Conservation (phyloP, 2,888 invertebrate species). For the Lasioglossum zephyrum region DNA sequence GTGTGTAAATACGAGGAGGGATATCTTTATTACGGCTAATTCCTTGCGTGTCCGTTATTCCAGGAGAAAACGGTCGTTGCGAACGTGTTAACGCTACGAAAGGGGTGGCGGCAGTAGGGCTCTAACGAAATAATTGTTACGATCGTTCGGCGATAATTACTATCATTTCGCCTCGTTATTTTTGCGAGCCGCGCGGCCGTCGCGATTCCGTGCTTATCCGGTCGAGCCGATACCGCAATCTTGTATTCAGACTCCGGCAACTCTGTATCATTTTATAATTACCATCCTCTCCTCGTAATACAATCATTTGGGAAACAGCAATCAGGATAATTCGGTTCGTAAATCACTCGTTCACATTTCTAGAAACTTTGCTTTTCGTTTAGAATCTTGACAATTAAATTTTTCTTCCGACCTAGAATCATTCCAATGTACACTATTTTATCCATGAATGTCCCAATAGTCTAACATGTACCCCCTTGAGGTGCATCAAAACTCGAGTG, state of each 20-base stretch:
- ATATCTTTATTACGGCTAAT: constrained; percentile 47
- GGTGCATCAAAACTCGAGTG: no score
- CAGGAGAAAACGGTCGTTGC: constrained; percentile 11
- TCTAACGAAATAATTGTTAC: constrained; percentile 34
- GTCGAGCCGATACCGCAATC: not conserved
- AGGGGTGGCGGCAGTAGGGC: not conserved
- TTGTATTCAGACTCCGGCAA: not conserved
- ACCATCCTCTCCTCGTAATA: not conserved
- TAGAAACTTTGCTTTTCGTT: no score
- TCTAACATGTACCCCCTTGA: no score
- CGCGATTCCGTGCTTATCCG: not conserved
- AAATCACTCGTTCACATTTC: not conserved
- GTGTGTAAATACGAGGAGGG: constrained; percentile 28
- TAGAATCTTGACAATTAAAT: no score
- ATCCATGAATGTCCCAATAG: no score
- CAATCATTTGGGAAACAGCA: not conserved
- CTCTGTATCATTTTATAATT: not conserved
- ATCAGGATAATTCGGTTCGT: not conserved
- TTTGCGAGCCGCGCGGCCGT: not conserved
- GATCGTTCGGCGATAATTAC: constrained; percentile 32
- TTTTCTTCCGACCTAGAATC: no score
- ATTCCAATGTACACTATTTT: no score
- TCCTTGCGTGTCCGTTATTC: constrained; percentile 38
- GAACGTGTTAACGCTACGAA: constrained; percentile 21
- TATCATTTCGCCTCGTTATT: constrained; percentile 22